Evolutionary conservation across 2,888 invertebrate genomes (phyloP), one percentile per base, ranked within the genome.

Genomic region (Dryocosmus kuriphilus): DNA sequence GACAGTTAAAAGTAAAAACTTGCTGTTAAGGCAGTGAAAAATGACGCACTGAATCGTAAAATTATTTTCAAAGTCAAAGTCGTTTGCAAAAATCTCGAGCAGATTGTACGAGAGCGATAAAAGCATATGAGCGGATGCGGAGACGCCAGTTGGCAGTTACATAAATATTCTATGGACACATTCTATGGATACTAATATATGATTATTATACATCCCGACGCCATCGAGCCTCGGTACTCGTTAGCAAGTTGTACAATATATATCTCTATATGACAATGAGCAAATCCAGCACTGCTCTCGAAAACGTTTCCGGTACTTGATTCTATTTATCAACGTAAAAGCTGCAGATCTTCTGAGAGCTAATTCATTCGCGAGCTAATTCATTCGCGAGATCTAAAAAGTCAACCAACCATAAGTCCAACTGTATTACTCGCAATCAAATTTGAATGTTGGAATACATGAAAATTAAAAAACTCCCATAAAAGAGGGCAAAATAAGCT

Each of bases 281-380:
- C 9, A 22, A 57, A 57, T 57, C 57, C 9, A 24, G 24, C n/a
- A 57, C 57, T n/a, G 57, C 24, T 57, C 57, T 9, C 57, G 11
- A 24, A 57, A 57, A 57, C 57, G 57, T 11, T 57, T 57, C 57
- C 57, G 24, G 57, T 57, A 3, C 57, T 57, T 57, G 22, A 57
- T 57, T 57, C 11, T 22, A 57, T 57, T 57, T 46, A n/a, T 19
- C 46, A n/a, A 14, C 22, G 7, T 61, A 38, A 63, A 63, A 35
- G n/a, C 32, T 22, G 35, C 32, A 3, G 7, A 57, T 24, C 24
- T 16, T 3, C 30, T 61, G 27, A 61, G 61, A 30, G 9, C 5
- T 16, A 61, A 61, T 27, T 24, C 16, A 30, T 30, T 5, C 6
- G 61, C 5, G 19, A 27, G 14, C 19, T 16, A 61, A 61, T 27